phyloP scores from a whole-genome alignment of 1,140 invertebrate species.

The Micrasema minimum region DNA sequence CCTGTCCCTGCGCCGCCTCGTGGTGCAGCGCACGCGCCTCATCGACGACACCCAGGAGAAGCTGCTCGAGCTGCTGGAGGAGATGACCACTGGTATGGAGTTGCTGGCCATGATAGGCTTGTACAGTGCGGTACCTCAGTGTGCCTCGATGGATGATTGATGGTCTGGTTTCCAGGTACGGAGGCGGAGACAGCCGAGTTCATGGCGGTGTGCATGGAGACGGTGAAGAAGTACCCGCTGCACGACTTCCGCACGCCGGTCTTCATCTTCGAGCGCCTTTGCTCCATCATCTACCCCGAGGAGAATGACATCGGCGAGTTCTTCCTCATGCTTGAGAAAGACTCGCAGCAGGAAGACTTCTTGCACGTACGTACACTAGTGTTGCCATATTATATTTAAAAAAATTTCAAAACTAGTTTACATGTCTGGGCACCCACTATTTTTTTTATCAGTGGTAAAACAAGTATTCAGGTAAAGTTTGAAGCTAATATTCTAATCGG shows the following conservation, averaged over 20 bases:
- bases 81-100: conserved; percentile 92
- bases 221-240: conserved; percentile 90
- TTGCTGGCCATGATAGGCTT: too few species aligned
- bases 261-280: conserved; percentile 96
- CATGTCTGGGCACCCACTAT: too few species aligned
- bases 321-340: conserved; percentile 95
- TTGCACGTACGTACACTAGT: conserved; percentile 74
- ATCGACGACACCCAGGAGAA: conserved; percentile 98
- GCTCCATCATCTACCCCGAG: conserved; percentile 97
- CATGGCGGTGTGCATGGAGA: conserved; percentile 97
- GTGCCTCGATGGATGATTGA: too few species aligned
- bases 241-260: conserved; percentile 96
- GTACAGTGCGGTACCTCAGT: too few species aligned
- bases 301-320: conserved; percentile 98
- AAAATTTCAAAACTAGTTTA: too few species aligned
- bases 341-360: conserved; percentile 98
- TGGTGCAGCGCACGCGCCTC: conserved; percentile 93
- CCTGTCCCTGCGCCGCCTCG: conserved; percentile 87
- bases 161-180: conserved; percentile 72
- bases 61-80: conserved; percentile 91
- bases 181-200: conserved; percentile 96
- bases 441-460: too few species aligned
- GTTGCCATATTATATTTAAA: too few species aligned
- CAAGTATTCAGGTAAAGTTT: too few species aligned
- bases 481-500: too few species aligned